phyloP scores from a whole-genome alignment of 2,797 vertebrate genomes.

The Falco cherrug region DNA sequence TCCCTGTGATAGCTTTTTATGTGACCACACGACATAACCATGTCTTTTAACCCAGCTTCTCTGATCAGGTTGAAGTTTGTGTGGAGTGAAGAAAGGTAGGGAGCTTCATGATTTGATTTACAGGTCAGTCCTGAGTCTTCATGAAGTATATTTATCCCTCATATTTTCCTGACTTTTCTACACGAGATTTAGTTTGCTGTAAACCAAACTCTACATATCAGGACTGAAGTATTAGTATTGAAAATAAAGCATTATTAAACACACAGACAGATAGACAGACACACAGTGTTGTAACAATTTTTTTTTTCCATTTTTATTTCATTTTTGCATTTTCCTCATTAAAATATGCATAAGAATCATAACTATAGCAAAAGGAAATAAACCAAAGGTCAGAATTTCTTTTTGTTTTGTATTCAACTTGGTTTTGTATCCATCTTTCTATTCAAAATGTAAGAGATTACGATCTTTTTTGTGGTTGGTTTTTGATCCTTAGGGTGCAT shows the following conservation, averaged over 20 bases:
- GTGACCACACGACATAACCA: background rate
- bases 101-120: background rate
- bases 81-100: background rate
- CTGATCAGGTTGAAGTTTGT: background rate
- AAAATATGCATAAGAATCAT: background rate
- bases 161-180: background rate
- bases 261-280: accelerated
- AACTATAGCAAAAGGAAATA: background rate
- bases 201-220: background rate
- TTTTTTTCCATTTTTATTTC: background rate
- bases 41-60: background rate
- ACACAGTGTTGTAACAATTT: background rate
- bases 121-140: background rate
- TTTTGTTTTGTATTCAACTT: background rate
- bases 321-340: background rate
- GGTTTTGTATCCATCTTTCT: background rate
- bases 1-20: background rate
- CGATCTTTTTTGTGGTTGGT: accelerated
- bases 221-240: background rate
- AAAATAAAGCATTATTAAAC: background rate
- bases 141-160: background rate
- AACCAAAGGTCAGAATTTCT: background rate
- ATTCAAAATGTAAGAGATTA: background rate
- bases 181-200: background rate
- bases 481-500: background rate